Percentiles rank a stretch among this genome's conserved stretches.
Evolutionary conservation across 2,113 vertebrate species (phyloP).

Genomic region (Thinocorus orbignyianus): DNA sequence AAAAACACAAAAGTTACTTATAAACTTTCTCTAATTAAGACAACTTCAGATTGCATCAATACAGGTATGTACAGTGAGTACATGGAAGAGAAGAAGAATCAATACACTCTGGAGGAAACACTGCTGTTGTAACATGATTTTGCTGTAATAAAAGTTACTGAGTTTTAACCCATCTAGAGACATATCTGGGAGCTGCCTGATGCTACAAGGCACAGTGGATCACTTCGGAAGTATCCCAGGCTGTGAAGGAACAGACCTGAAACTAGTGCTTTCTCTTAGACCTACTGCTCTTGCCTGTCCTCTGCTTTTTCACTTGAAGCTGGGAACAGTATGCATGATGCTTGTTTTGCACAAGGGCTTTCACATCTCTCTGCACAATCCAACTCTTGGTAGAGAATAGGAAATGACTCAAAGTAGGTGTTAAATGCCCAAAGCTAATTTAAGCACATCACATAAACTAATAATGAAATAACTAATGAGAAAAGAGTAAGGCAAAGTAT

Average conservation of each 20-base stretch:
- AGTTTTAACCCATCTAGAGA: neutral
- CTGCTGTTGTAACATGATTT: neutral
- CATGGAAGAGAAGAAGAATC: neutral
- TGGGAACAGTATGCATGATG: rapidly evolving
- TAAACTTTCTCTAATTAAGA: neutral
- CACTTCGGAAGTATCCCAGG: neutral
- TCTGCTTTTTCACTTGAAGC: neutral
- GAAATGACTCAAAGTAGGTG: neutral
- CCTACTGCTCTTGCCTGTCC: neutral
- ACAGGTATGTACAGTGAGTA: neutral
- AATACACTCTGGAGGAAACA: neutral
- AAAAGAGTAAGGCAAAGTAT: neutral
- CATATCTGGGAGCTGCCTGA: neutral
- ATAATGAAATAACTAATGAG: neutral
- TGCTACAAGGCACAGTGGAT: neutral
- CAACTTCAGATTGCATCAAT: neutral
- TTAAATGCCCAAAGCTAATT: neutral
- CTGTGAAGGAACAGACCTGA: neutral
- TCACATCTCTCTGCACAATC: neutral
- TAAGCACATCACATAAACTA: neutral
- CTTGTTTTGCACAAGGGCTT: neutral
- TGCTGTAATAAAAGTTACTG: neutral
- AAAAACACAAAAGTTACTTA: neutral
- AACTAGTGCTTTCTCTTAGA: neutral
- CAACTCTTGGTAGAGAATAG: neutral